Base-by-base conservation (phyloP, 1,140 invertebrate genomes). In the Lepidostoma basale region DNA sequence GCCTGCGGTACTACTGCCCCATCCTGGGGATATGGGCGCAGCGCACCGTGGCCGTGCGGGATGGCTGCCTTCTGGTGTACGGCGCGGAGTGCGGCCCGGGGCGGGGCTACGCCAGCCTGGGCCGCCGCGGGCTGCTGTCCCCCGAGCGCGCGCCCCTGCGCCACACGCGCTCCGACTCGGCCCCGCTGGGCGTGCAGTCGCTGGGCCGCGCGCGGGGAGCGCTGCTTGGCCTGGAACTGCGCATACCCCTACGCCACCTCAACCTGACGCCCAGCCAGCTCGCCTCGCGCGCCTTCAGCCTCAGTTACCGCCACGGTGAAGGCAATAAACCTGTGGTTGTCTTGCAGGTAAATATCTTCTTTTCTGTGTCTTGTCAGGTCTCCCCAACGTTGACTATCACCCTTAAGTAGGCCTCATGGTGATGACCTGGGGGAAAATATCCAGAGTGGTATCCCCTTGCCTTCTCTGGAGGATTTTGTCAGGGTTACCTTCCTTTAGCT, bases 231-330 rank as follows among this genome's bases (percentile, higher is more conserved):
- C 18, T 59, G 10, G 70, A 73, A 30, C 67, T 73, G 40, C 76
- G 78, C 25, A 68, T 85, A 36, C 77, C 84, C 2, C 67, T 85
- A 67, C 78, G 83, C 68, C 78, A 81, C 42, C 77, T 85, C 59
- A 84, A 84, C 73, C 76, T 85, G 14, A 79, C 78, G 60, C 83
- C 83, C 68, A 83, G 82, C 42, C 65, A 75, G 23, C 62, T 72
- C 8, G 60, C 64, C 14, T 71, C 67, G 23, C 33, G 69, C 22
- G 73, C 71, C 25, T 76, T 76, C 52, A 72, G 68, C 33, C 68
- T 75, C 0, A 69, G 69, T 33, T 69, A 64, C 39, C 40, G 73
- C 9, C 74, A 65, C 12, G 74, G 72, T 40, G 36, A 54, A 18
- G 67, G 44, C 28, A 47, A 44, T 6, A 25, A 33, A n/a, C 62